Evolutionary conservation across 2,113 vertebrate genomes (phyloP).

Genomic region (Protobothrops mucrosquamatus): DNA sequence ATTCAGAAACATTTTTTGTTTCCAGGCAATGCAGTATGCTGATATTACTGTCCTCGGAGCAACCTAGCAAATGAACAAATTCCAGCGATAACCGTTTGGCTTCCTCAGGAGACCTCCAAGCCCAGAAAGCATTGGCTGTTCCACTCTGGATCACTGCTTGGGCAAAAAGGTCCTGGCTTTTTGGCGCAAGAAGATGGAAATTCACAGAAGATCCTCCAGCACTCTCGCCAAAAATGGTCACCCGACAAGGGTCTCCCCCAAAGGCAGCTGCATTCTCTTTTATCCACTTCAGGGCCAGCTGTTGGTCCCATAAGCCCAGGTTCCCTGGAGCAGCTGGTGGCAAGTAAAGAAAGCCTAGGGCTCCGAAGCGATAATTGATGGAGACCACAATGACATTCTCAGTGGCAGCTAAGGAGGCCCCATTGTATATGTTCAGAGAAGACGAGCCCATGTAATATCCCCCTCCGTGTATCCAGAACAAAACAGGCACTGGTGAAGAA

Average conservation of each 20-base stretch:
- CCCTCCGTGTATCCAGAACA: conserved; percentile 68
- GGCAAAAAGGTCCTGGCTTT: conserved; percentile 66
- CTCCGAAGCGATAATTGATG: too few species aligned
- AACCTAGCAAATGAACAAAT: conserved; percentile 60
- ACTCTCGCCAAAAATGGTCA: conserved; percentile 77
- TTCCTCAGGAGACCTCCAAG: conserved; percentile 23
- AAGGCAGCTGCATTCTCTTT: conserved; percentile 70
- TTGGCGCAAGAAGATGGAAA: conserved; percentile 69
- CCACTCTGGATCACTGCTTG: conserved; percentile 74
- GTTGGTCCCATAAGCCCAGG: conserved; percentile 72
- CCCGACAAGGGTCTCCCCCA: conserved; percentile 67
- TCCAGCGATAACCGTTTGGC: conserved; percentile 42
- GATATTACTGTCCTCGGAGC: conserved; percentile 39
- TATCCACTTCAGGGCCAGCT: conserved; percentile 72
- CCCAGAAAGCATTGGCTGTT: conserved; percentile 62
- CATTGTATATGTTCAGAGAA: conserved; percentile 73
- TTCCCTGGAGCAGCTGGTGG: conserved; percentile 64
- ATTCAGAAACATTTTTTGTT: conserved; percentile 40
- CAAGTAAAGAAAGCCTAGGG: conserved; percentile 16
- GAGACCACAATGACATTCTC: too few species aligned
- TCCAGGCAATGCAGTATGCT: conserved; percentile 64
- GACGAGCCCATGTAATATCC: conserved; percentile 65
- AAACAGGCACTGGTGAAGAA: background rate
- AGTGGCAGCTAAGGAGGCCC: conserved; percentile 62
- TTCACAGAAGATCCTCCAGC: conserved; percentile 69